Conservation (phyloP, 2,113 vertebrate genomes). For the Danionella cerebrum region DNA sequence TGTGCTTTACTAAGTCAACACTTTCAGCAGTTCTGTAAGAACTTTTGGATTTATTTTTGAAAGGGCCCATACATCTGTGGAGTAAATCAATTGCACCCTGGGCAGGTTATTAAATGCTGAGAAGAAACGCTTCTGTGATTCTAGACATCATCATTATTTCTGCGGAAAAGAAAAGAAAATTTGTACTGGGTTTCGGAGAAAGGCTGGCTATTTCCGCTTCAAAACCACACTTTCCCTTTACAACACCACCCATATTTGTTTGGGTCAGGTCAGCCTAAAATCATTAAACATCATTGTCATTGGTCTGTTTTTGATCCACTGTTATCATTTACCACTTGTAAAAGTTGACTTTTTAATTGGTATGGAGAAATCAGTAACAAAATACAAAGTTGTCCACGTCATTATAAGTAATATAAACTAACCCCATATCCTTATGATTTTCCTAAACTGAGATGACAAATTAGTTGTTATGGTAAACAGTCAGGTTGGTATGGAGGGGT, state of each 20-base stretch:
- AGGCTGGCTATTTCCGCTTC: constrained; percentile 1
- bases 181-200: constrained; percentile 7
- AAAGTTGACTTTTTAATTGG: too few species aligned
- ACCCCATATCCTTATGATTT: too few species aligned
- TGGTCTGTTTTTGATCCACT: too few species aligned
- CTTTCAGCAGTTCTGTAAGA: constrained; percentile 31
- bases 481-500: too few species aligned
- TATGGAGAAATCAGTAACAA: too few species aligned
- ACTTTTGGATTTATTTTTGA: constrained; percentile 39
- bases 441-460: too few species aligned
- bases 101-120: constrained; percentile 39
- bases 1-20: constrained; percentile 34
- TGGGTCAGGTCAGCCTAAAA: constrained; percentile 22
- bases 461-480: too few species aligned
- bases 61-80: constrained; percentile 19
- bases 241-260: constrained; percentile 17
- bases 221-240: neutral
- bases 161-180: constrained; percentile 34
- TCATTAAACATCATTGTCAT: constrained; percentile 12
- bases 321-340: too few species aligned
- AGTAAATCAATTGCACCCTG: constrained; percentile 36
- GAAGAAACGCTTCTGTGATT: constrained; percentile 31
- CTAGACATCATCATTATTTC: constrained; percentile 44
- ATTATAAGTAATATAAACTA: too few species aligned
- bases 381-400: too few species aligned